Conservation (phyloP, 2,888 invertebrate species). For the Phortica magna region DNA sequence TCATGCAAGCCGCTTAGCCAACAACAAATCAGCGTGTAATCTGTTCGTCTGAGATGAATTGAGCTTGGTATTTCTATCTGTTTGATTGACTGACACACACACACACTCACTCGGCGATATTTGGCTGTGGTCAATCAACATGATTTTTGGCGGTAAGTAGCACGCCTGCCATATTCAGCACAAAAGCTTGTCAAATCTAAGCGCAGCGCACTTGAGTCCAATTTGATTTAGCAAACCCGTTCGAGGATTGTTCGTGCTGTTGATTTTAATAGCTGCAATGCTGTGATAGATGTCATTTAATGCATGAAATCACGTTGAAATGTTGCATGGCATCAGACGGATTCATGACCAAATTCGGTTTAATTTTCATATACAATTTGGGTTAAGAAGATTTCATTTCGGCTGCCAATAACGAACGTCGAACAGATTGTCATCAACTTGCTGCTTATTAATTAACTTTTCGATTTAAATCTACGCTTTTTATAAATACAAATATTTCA, state of each 20-base stretch:
- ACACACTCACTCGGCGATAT: background rate
- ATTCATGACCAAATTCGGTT: slow-evolving; percentile 59
- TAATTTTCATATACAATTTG: slow-evolving; percentile 56
- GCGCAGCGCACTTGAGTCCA: slow-evolving; percentile 6
- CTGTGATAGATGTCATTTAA: slow-evolving; percentile 47
- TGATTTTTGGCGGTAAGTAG: background rate
- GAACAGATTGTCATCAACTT: slow-evolving; percentile 26
- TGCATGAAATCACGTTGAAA: slow-evolving; percentile 28
- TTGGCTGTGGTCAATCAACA: background rate
- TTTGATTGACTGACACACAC: slow-evolving; percentile 20
- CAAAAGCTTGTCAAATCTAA: background rate
- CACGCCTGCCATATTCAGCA: slow-evolving; percentile 12
- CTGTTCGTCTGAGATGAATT: slow-evolving; percentile 66
- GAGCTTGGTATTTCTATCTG: background rate
- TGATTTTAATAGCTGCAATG: slow-evolving; percentile 48
- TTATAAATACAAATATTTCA: too few relatives aligned
- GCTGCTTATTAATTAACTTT: too few relatives aligned
- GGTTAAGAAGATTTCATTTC: slow-evolving; percentile 64
- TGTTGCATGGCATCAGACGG: slow-evolving; percentile 47
- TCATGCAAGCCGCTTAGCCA: slow-evolving; percentile 37
- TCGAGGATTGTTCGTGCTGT: slow-evolving; percentile 32
- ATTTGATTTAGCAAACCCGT: slow-evolving; percentile 46
- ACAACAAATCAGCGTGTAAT: slow-evolving; percentile 65
- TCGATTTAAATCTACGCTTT: too few relatives aligned
- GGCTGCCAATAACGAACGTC: too few relatives aligned